Conservation (phyloP, 2,797 vertebrate species). For the Cichlasoma orientale region DNA sequence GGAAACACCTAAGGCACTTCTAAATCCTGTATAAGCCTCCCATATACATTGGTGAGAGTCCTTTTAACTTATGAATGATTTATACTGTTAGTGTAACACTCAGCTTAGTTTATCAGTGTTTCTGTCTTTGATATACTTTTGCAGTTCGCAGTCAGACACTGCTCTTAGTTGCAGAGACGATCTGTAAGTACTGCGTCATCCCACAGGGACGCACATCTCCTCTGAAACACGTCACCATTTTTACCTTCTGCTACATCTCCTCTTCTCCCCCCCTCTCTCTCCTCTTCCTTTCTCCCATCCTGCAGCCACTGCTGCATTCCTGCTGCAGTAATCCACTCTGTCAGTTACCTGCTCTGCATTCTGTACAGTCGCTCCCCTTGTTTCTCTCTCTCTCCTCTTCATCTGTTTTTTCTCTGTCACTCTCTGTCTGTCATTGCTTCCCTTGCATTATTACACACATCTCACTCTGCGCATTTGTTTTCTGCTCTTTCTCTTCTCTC, state of each 20-base stretch:
- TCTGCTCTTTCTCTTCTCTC: neutral
- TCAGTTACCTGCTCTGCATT: constrained; percentile 69
- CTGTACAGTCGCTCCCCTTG: constrained; percentile 47
- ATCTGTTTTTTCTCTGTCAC: neutral
- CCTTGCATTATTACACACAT: constrained; percentile 14
- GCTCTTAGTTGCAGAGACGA: neutral
- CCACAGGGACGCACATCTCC: neutral
- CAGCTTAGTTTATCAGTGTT: neutral
- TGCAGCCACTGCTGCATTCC: constrained; percentile 68
- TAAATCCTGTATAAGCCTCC: neutral
- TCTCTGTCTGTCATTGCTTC: constrained; percentile 23
- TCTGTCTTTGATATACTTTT: neutral
- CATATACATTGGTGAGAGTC: neutral
- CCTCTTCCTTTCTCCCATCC: constrained; percentile 37
- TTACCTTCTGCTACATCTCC: constrained; percentile 19
- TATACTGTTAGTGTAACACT: neutral
- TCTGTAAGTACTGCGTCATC: neutral
- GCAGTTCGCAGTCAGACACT: neutral
- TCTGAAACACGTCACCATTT: constrained; percentile 23
- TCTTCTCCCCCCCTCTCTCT: constrained; percentile 2
- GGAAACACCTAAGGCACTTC: neutral
- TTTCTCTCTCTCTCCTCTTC: neutral
- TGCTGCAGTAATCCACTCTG: constrained; percentile 75
- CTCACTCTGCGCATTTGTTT: constrained; percentile 21
- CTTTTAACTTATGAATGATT: neutral